Percentiles rank a stretch among this genome's conserved stretches.
These are phyloP conservation scores for Esox lucius DNA, from an alignment of 2,797 vertebrate species.

Conservation along the genomic window DNA sequence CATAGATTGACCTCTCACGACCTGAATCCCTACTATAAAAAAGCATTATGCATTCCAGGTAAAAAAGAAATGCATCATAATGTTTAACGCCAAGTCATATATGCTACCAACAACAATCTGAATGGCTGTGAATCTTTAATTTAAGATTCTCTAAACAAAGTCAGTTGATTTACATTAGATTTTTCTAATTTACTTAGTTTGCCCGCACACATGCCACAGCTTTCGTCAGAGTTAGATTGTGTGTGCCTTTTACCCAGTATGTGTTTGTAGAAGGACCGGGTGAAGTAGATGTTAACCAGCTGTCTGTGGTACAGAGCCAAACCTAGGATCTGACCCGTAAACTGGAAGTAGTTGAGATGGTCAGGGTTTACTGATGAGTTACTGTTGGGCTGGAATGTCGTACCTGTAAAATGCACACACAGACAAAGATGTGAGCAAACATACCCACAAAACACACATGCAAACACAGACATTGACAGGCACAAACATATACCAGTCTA, in stretches of 20 bases:
- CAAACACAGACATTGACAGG: too few relatives aligned
- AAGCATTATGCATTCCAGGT: too few relatives aligned
- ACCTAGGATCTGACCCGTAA: slow-evolving; percentile 96
- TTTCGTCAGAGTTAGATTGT: not conserved
- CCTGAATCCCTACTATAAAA: too few relatives aligned
- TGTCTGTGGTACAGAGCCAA: slow-evolving; percentile 95
- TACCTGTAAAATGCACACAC: slow-evolving; percentile 73
- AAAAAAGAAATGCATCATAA: too few relatives aligned
- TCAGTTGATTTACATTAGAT: too few relatives aligned
- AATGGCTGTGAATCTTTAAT: too few relatives aligned
- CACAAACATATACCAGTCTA: slow-evolving; percentile 2
- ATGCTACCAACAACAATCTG: too few relatives aligned
- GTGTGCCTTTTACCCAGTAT: slow-evolving; percentile 84
- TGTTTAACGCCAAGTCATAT: too few relatives aligned
- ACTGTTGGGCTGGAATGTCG: slow-evolving; percentile 98
- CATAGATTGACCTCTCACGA: too few relatives aligned
- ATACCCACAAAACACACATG: slow-evolving; percentile 1
- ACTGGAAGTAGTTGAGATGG: slow-evolving; percentile 95
- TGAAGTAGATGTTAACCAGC: slow-evolving; percentile 98
- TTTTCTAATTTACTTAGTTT: too few relatives aligned
- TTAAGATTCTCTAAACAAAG: too few relatives aligned
- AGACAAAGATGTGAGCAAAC: not conserved
- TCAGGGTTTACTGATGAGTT: slow-evolving; percentile 99
- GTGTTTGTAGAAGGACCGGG: slow-evolving; percentile 98
- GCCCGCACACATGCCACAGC: too few relatives aligned